Base-by-base conservation (phyloP, 2,888 invertebrate genomes). In the Drosophila paramelanica region DNA sequence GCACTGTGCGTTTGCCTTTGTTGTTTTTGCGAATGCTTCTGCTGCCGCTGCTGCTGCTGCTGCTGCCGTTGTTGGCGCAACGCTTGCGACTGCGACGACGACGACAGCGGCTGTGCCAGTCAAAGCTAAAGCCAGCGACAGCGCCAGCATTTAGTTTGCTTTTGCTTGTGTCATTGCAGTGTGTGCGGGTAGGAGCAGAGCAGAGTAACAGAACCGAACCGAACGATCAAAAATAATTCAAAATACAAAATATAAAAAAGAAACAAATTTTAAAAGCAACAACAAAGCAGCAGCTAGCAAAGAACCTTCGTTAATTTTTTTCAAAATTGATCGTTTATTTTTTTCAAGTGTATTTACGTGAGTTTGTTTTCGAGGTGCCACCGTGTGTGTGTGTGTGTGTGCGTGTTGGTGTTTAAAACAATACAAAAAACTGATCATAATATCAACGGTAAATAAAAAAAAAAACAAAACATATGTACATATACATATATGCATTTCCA, bases 81-180 rank as follows among this genome's bases (percentile, higher is more conserved):
- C 51, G 58, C 23, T 43, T n/a, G 41, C 43, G 52, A 50, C 53
- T 17, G 62, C 50, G 66, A 51, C 55, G 25, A 49, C 67, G 25
- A 62, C 67, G 68, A 51, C 79, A 14, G 59, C 66, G 67, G 27
- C 70, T 61, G 46, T 41, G 58, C 55, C 73, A 77, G 73, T 58
- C 74, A 69, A 77, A 69, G 67, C 78, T 70, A 81, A 73, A 62
- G 55, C 64, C 80, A 83, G 64, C 69, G 66, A 67, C 73, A 73
- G 76, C 68, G 61, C 47, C 69, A 78, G 73, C 81, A 79, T 84
- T 83, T 84, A 87, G 79, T 83, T 83, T 82, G 81, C 80, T 83
- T 83, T 83, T 82, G 81, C 87, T 84, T 83, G 79, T 84, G 85
- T 87, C 82, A 87, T 83, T 88, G 85, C 82, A 86, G 86, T 83